These are phyloP conservation scores for Drosophila nr. fundita DNA, from an alignment of 2,888 invertebrate genomes.

Conservation along the genomic window DNA sequence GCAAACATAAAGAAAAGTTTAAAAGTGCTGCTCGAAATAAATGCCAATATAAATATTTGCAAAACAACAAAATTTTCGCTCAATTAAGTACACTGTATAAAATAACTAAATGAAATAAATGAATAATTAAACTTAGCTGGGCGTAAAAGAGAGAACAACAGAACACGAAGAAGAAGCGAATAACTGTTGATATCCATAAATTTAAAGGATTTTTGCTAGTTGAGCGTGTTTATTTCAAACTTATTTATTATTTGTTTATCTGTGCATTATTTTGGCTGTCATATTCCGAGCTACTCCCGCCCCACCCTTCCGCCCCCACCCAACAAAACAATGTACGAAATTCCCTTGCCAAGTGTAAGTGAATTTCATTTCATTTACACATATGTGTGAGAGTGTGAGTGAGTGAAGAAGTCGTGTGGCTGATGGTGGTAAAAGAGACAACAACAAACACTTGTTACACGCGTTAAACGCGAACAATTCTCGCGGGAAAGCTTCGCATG, in stretches of 20 bases:
- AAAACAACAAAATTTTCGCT: slow-evolving; percentile 16
- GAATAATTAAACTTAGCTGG: neutral
- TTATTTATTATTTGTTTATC: too few species aligned
- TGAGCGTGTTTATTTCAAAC: neutral
- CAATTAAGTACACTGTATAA: neutral
- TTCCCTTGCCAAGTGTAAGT: slow-evolving; percentile 48
- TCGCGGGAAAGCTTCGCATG: slow-evolving; percentile 64
- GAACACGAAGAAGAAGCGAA: neutral
- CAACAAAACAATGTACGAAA: neutral
- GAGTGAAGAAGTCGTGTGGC: neutral
- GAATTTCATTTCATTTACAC: slow-evolving; percentile 69
- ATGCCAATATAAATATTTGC: slow-evolving; percentile 16
- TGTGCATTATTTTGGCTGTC: slow-evolving; percentile 26
- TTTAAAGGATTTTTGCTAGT: neutral
- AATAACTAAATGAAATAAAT: neutral
- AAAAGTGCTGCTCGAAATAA: neutral
- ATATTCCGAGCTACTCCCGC: slow-evolving; percentile 14
- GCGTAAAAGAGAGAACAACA: neutral
- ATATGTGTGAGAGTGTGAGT: slow-evolving; percentile 1
- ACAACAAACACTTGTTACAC: slow-evolving; percentile 69
- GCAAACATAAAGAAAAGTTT: neutral
- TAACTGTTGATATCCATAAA: neutral
- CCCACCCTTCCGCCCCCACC: neutral
- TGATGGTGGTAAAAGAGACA: slow-evolving; percentile 11
- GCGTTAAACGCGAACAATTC: slow-evolving; percentile 38